Percentiles rank a stretch among this genome's conserved stretches.
phyloP scores from a whole-genome alignment of 2,113 vertebrate genomes.

The Empidonax traillii region DNA sequence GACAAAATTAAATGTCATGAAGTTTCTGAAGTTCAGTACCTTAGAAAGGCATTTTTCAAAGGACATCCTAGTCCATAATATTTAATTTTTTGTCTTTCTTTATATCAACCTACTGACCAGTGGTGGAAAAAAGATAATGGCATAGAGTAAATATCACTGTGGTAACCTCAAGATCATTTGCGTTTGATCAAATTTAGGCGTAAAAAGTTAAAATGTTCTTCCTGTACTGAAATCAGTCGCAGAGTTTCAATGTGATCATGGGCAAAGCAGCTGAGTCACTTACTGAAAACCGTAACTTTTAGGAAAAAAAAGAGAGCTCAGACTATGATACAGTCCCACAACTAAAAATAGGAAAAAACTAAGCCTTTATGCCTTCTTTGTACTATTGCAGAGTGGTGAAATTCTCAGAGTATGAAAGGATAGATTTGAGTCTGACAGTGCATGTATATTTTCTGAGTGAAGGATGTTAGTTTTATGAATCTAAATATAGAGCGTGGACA shows the following conservation, averaged over 20 bases:
- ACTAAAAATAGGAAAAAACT: neutral
- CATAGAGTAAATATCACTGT: neutral
- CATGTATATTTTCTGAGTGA: neutral
- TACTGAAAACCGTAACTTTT: neutral
- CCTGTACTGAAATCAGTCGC: neutral
- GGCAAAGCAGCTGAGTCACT: neutral
- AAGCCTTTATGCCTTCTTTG: neutral
- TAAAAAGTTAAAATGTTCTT: neutral
- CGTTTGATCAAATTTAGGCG: neutral
- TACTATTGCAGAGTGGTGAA: neutral
- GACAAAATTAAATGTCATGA: neutral
- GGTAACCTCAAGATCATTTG: neutral
- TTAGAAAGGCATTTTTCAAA: neutral
- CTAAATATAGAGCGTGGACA: constrained; percentile 7
- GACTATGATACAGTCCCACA: neutral
- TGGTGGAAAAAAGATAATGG: neutral
- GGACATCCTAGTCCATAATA: neutral
- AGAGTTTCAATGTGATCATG: neutral
- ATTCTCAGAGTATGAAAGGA: neutral
- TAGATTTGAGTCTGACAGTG: neutral
- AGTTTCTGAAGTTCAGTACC: neutral
- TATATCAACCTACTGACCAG: neutral
- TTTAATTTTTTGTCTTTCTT: neutral
- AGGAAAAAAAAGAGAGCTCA: neutral
- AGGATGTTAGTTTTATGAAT: neutral